Conservation (phyloP, 23 tunicate species). For the Halocynthia aurantium region DNA sequence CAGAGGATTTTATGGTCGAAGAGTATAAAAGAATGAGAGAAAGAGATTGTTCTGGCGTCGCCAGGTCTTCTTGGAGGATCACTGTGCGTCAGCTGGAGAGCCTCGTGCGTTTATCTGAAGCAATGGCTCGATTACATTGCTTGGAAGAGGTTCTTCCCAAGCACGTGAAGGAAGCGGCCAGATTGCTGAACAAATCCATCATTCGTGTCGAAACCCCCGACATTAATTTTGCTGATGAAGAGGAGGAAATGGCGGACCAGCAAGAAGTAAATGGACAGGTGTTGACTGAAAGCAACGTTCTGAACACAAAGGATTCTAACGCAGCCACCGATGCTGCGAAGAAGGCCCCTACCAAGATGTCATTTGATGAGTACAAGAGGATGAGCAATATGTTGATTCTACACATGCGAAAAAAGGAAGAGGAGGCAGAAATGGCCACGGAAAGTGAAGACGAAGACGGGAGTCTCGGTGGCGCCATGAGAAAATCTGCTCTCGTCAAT, state of each 20-base stretch:
- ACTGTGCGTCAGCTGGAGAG: conserved; percentile 98
- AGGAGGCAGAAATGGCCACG: conserved; percentile 9
- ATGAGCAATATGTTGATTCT: conserved; percentile 85
- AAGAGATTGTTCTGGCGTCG: conserved; percentile 88
- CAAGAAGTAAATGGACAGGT: neutral
- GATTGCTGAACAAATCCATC: conserved; percentile 86
- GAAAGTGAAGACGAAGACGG: neutral
- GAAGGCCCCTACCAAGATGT: conserved; percentile 41
- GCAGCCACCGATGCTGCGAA: conserved; percentile 12
- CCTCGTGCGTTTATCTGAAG: conserved; percentile 89
- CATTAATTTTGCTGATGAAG: conserved; percentile 67
- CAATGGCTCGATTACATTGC: conserved; percentile 90
- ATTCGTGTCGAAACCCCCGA: conserved; percentile 98
- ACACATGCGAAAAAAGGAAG: conserved; percentile 76
- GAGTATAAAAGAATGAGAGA: conserved; percentile 94
- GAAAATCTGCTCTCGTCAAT: conserved; percentile 58
- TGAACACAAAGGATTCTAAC: conserved; percentile 1
- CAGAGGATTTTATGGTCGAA: conserved; percentile 75
- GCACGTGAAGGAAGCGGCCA: conserved; percentile 97
- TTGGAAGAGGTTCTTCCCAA: conserved; percentile 85
- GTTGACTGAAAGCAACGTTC: neutral
- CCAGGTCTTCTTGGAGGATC: conserved; percentile 96
- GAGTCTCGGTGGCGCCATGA: conserved; percentile 37
- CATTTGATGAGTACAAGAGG: conserved; percentile 83
- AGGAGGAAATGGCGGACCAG: conserved; percentile 4